Base-by-base conservation (phyloP, 2,888 invertebrate genomes). In the Polydrusus pterygomalis region DNA sequence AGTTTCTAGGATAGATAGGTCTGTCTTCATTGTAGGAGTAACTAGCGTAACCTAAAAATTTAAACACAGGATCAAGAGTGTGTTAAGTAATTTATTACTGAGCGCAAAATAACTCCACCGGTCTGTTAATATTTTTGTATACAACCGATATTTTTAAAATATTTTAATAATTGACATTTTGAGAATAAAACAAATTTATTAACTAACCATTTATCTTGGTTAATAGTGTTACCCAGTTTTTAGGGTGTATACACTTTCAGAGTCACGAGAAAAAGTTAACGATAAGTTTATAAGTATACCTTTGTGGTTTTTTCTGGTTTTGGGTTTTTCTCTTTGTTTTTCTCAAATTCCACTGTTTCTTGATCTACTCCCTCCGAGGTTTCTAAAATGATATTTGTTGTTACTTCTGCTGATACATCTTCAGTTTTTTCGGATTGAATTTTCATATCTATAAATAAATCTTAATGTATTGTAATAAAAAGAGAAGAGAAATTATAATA, bases 241-340 rank as follows among this genome's bases (percentile, higher is more conserved):
- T 25, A 25, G 1, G 5, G 25, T 25, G 1, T 3, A 25, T 25
- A 25, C 25, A 25, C 5, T 25, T 2, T 40, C 8, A 9, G 8
- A 9, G 10, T 11, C 8, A n/a, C n/a, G n/a, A n/a, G 1, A 40
- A 11, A 7, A 11, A 40, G 40, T 2, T 9, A 40, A 6, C 8
- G 40, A 7, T 40, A n/a, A n/a, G n/a, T n/a, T n/a, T n/a, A n/a
- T n/a, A n/a, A n/a, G n/a, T 43, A 43, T 62, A 78, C 76, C 70
- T 79, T 79, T n/a, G 69, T 75, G 17, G 70, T 74, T 64, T 79
- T 79, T n/a, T 79, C 79, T 1, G 77, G 77, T 71, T 73, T 77
- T 7, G 77, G 76, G 30, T 64, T 75, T 38, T 88, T 88, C 74
- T 87, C 87, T 79, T 87, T 87, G 70, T 87, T 86, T 74, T 85